phyloP scores from a whole-genome alignment of 2,113 vertebrate species.

The Strigops habroptila region DNA sequence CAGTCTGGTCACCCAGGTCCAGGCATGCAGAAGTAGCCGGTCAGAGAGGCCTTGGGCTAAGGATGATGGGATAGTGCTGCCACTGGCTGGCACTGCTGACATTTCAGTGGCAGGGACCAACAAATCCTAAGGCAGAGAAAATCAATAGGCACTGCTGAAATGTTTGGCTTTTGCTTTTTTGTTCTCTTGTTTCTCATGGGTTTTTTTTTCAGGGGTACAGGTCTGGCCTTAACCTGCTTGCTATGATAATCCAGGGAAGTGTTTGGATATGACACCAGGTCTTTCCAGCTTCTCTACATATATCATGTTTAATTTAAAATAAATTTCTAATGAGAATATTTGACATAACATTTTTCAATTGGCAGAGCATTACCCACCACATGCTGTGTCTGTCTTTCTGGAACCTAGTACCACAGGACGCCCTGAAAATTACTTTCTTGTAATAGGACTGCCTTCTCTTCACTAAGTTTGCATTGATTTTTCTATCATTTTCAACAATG shows the following conservation, averaged over 20 bases:
- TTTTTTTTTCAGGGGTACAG: not conserved
- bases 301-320: not conserved
- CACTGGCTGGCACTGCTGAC: rapidly evolving
- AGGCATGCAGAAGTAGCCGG: not conserved
- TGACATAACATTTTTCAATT: not conserved
- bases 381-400: not conserved
- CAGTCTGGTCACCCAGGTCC: not conserved
- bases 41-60: not conserved
- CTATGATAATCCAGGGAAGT: not conserved
- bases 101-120: not conserved
- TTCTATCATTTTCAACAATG: slow-evolving; percentile 10
- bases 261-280: not conserved
- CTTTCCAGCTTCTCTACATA: not conserved
- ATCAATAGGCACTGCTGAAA: not conserved
- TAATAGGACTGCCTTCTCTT: not conserved
- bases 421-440: not conserved
- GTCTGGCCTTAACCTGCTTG: not conserved
- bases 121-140: not conserved
- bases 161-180: not conserved
- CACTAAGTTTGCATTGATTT: slow-evolving; percentile 34
- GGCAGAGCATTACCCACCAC: not conserved
- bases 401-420: not conserved
- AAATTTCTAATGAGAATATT: not conserved
- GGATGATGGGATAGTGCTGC: rapidly evolving
- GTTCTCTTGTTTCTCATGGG: not conserved